phyloP scores from a whole-genome alignment of 2,797 vertebrate genomes.

The Eutrigla gurnardus region DNA sequence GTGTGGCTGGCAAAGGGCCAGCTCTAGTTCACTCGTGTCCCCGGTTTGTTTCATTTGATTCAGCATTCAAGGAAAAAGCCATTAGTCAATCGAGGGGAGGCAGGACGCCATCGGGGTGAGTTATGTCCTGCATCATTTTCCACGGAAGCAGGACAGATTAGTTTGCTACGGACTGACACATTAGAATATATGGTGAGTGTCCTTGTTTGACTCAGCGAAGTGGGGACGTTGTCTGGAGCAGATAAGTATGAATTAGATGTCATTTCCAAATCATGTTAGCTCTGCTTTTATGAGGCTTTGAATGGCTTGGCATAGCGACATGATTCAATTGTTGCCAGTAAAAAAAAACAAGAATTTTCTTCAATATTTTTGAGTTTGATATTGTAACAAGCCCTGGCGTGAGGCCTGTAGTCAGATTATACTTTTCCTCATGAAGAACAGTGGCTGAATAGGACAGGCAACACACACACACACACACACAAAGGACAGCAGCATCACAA shows the following conservation, averaged over 20 bases:
- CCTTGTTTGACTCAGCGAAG: constrained; percentile 55
- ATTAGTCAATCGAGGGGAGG: constrained; percentile 69
- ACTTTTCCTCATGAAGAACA: not conserved
- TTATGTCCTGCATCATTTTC: constrained; percentile 74
- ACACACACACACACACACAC: not conserved
- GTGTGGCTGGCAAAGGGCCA: constrained; percentile 39
- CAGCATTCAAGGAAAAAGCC: constrained; percentile 71
- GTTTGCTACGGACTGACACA: constrained; percentile 38
- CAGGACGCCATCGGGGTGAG: constrained; percentile 61
- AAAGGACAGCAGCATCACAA: not conserved
- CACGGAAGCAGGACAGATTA: constrained; percentile 68
- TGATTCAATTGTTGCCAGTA: constrained; percentile 40
- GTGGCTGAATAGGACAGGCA: not conserved
- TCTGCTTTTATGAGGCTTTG: constrained; percentile 43
- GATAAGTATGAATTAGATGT: constrained; percentile 53
- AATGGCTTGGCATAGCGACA: constrained; percentile 27
- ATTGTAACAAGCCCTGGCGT: not conserved
- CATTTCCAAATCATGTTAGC: constrained; percentile 47
- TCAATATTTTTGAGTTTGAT: constrained; percentile 10
- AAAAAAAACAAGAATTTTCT: constrained; percentile 9
- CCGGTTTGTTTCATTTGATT: constrained; percentile 75
- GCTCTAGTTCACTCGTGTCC: not conserved
- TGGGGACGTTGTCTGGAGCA: constrained; percentile 38
- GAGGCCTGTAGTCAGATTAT: not conserved
- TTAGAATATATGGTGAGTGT: constrained; percentile 44